A percentile compares a stretch with the other conserved stretches of the same genome.
Conservation (phyloP, 2,797 vertebrate species). For the Malacoraja senta region DNA sequence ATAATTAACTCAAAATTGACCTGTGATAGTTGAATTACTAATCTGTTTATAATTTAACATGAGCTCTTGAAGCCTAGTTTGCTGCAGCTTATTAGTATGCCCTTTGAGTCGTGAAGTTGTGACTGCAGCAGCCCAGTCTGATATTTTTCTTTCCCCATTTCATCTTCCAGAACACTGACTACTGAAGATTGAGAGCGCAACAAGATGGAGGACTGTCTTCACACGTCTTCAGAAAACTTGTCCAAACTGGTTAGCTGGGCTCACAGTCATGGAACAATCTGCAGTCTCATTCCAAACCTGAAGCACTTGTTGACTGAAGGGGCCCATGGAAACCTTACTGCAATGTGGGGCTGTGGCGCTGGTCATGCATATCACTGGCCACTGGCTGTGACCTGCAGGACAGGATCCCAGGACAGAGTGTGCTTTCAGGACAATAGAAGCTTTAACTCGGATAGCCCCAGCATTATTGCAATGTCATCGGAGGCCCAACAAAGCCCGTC, state of each 20-base stretch:
- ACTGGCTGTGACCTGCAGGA: constrained; percentile 67
- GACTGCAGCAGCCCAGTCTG: background rate
- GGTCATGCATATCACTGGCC: constrained; percentile 88
- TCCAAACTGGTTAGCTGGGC: constrained; percentile 86
- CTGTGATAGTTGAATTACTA: background rate
- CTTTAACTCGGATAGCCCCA: constrained; percentile 69
- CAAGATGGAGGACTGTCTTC: constrained; percentile 79
- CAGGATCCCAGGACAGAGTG: constrained; percentile 65
- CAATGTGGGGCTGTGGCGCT: constrained; percentile 76
- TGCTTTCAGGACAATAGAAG: constrained; percentile 73
- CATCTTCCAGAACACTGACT: constrained; percentile 47
- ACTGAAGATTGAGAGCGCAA: constrained; percentile 45
- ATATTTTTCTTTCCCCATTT: constrained; percentile 41
- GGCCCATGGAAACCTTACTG: constrained; percentile 69
- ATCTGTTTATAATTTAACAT: background rate
- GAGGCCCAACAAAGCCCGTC: constrained; percentile 64
- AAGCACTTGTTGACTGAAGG: constrained; percentile 73
- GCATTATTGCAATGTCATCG: constrained; percentile 63
- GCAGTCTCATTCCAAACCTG: constrained; percentile 79
- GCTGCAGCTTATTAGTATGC: background rate
- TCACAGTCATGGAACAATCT: constrained; percentile 86
- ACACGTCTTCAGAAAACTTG: constrained; percentile 77
- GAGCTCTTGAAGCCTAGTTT: background rate
- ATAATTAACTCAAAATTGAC: background rate
- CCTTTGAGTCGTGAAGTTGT: background rate